Conservation (phyloP, 64 coral and sea anemone genomes). For the Dendrophyllia cribrosa region DNA sequence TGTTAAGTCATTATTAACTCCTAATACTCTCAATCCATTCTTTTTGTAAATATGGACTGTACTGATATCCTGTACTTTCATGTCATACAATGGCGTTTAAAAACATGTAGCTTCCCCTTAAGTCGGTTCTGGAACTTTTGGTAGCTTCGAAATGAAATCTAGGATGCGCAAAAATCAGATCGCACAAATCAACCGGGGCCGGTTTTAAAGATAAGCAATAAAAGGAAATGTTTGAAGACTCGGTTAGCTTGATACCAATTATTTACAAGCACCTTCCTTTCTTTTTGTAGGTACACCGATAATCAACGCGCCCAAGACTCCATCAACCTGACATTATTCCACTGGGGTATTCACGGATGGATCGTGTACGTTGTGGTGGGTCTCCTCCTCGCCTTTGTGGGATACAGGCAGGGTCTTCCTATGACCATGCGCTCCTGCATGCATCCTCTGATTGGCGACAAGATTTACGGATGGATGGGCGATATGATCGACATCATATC, state of each 20-base stretch:
- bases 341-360: constrained; percentile 85
- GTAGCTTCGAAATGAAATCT: too few relatives aligned
- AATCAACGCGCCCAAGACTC: constrained; percentile 83
- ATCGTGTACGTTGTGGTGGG: constrained; percentile 73
- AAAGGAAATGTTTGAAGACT: not conserved
- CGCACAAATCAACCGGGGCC: too few relatives aligned
- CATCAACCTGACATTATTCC: constrained; percentile 79
- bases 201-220: too few relatives aligned
- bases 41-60: too few relatives aligned
- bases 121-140: too few relatives aligned
- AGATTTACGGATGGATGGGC: constrained; percentile 69
- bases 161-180: too few relatives aligned
- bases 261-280: not conserved
- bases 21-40: too few relatives aligned
- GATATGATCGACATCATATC: constrained; percentile 73
- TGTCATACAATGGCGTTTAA: too few relatives aligned
- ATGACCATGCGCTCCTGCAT: constrained; percentile 88
- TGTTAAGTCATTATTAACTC: not conserved
- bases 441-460: constrained; percentile 80
- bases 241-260: not conserved
- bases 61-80: too few relatives aligned
- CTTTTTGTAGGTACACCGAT: constrained; percentile 55
- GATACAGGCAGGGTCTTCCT: constrained; percentile 58
- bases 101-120: too few relatives aligned
- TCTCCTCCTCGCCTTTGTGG: constrained; percentile 61